Base-by-base conservation (phyloP, 1,140 invertebrate genomes). In the Conus ventricosus region DNA sequence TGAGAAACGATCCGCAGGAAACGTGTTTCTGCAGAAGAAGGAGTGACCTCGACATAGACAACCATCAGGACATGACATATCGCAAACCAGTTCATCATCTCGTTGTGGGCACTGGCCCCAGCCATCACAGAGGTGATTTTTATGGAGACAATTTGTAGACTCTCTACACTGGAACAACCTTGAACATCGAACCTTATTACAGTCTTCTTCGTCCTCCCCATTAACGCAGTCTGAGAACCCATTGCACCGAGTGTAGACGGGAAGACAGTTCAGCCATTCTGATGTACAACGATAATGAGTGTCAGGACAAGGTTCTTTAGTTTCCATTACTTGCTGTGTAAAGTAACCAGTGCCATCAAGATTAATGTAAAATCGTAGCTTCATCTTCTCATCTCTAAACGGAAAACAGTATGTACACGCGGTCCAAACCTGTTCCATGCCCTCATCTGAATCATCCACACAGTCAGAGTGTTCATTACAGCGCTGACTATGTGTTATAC, bases 161-260 rank as follows among this genome's bases (percentile, higher is more conserved):
- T 84, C 5, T 57, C 84, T 71, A 78, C 87, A 88, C 20, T 55
- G 67, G 60, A 83, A 88, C 25, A 84, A 57, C 20, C 54, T 53
- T 8, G 17, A 23, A 60, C 87, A 88, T 8, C 20, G n/a, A 13
- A 57, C 23, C 0, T 76, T 25, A 10, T 84, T 15, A 84, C 87
- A 88, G 6, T 53, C 39, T 20, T 54, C 82, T 63, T 88, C 87
- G 39, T 88, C 87, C 39, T 88, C 87, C 13, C 83, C 63, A 27
- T 84, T 51, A 5, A 81, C 78, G 17, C 87, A 88, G 82, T 88
- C 87, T 10, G 39, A 17, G 55, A 84, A 17, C 13, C 39, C 87
- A 83, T 88, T 88, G 39, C 87, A 88, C 25, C 87, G 84, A 67
- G 83, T 84, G 53, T 88, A 87, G 20, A 87, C 25, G 54, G 85